These are phyloP conservation scores for Aleiodes testaceus DNA, from an alignment of 2,888 invertebrate genomes.

Conservation along the genomic window DNA sequence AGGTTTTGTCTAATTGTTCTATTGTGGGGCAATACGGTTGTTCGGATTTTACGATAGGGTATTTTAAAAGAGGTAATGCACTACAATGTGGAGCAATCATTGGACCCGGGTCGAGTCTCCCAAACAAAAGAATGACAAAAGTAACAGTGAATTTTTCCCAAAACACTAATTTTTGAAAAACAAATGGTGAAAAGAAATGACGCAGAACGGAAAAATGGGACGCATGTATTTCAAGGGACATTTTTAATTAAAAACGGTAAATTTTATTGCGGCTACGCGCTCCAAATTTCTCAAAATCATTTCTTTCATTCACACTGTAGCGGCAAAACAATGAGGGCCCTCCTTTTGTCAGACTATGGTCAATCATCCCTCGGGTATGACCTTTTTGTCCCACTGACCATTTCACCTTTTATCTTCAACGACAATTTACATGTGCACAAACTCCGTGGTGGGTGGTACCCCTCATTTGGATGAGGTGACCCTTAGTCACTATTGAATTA, in stretches of 20 bases:
- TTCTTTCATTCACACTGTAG: conserved; percentile 22
- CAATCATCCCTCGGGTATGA: conserved; percentile 24
- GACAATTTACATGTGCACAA: conserved; percentile 19
- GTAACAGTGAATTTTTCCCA: conserved; percentile 32
- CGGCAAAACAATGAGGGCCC: neutral
- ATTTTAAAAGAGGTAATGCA: conserved; percentile 54
- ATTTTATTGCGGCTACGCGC: conserved; percentile 47
- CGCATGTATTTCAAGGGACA: neutral
- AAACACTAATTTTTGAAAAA: conserved; percentile 13
- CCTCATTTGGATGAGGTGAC: neutral
- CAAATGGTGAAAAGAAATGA: too few relatives aligned
- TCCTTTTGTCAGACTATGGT: conserved; percentile 2
- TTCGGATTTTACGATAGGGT: conserved; percentile 49
- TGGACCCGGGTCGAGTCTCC: conserved; percentile 22
- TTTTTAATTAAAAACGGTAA: conserved; percentile 55
- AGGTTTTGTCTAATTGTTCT: conserved; percentile 54
- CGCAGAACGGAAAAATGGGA: too few relatives aligned
- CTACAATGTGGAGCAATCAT: conserved; percentile 58
- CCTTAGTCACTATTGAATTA: conserved; percentile 6
- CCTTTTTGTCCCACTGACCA: conserved; percentile 29
- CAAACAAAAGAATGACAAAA: conserved; percentile 24
- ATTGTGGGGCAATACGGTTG: conserved; percentile 54
- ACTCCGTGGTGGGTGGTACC: neutral
- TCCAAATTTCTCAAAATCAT: conserved; percentile 44
- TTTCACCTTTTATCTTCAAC: conserved; percentile 30